Base-by-base conservation (phyloP, 2,113 vertebrate genomes). In the Laticauda laticaudata region DNA sequence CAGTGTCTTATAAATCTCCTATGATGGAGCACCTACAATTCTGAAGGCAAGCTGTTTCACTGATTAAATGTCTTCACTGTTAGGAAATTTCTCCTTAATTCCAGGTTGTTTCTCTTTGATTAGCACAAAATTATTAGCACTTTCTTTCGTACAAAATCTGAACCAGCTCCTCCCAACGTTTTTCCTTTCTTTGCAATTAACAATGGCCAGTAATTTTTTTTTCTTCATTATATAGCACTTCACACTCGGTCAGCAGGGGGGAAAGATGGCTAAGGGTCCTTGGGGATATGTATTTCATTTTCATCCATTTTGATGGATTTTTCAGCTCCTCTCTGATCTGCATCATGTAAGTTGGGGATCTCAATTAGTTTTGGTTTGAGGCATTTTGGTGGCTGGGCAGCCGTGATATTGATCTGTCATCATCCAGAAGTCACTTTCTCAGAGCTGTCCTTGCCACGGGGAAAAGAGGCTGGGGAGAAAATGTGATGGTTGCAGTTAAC, bases 291-390 rank as follows among this genome's bases (percentile, higher is more conserved):
- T 34, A 3, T 75, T 95, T 93, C 9, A 91, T 94, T 95, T 96
- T 88, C 90, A 93, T 88, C 61, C 21, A 3, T 94, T 95, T 94
- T 96, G 90, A 94, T 94, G 39, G 39, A 92, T 96, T 88, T 88
- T 51, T 87, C 92, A 90, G 24, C 0, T n/a, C n/a, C 9, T 34
- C 20, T 95, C 88, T 94, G 91, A 87, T 94, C 23, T 94, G 14
- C 51, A 93, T 93, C 12, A 21, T 89, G n/a, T 85, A 94, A 81
- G 14, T 39, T 64, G 48, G 90, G 75, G 56, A 64, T 95, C 24
- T 95, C 91, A 95, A 11, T 93, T 94, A 95, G 1, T 43, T 92
- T 3, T 56, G 0, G 12, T 94, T 93, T 93, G 53, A 55, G 53
- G 8, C n/a, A 92, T 12, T 88, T 93, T 93, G 21, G 69, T 91